These are phyloP conservation scores for Astreopora myriophthalma DNA, from an alignment of 64 coral and sea anemone species.

Conservation along the genomic window DNA sequence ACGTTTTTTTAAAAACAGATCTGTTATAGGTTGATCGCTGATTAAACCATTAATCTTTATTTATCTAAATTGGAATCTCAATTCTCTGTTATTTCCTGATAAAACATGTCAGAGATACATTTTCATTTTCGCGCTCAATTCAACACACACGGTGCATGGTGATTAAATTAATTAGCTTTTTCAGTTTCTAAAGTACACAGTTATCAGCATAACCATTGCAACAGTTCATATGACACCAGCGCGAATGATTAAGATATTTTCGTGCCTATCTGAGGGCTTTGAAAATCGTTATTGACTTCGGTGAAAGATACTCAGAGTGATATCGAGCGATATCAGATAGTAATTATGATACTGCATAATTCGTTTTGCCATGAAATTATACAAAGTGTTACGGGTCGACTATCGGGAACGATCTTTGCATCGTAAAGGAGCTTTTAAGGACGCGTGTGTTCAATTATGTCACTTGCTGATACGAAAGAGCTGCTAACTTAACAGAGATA, in stretches of 20 bases:
- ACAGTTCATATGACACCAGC: background rate
- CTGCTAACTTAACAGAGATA: background rate
- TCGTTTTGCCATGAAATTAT: background rate
- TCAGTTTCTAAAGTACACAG: background rate
- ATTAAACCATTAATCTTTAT: background rate
- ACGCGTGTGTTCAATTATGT: background rate
- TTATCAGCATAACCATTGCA: background rate
- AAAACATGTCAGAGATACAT: background rate
- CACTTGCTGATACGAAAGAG: background rate
- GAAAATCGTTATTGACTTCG: background rate
- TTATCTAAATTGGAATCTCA: constrained; percentile 35
- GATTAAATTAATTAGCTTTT: background rate
- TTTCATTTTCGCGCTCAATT: background rate
- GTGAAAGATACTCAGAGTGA: background rate
- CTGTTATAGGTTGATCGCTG: background rate
- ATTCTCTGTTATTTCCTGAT: background rate
- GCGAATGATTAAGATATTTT: background rate
- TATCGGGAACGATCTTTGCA: background rate
- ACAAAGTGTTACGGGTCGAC: background rate
- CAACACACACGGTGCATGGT: background rate
- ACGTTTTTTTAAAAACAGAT: background rate
- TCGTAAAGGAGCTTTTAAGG: background rate
- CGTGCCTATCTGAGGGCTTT: background rate
- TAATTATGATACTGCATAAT: background rate
- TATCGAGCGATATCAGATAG: constrained; percentile 23